Base-by-base conservation (phyloP, 2,888 invertebrate genomes). In the Cataglyphis cursor region DNA sequence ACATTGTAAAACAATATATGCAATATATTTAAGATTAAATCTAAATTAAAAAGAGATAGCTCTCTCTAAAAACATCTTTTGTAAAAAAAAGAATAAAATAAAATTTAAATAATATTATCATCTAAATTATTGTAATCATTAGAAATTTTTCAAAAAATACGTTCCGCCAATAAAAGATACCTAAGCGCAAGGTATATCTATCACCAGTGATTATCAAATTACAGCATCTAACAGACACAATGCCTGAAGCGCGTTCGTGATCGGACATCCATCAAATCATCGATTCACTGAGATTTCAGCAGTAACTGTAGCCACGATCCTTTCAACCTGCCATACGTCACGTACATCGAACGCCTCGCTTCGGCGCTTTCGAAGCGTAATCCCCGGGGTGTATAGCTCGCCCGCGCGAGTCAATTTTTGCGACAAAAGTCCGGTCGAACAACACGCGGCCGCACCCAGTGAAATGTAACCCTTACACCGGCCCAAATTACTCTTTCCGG, bases 301-400 rank as follows among this genome's bases (percentile, higher is more conserved):
- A 61, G 78, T 66, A 78, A 68, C 68, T 57, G 59, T 59, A 78
- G 70, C 51, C 72, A 35, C 70, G 72, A 80, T 80, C 72, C 78
- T 70, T 80, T 80, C 78, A 44, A 59, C 35, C 78, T 12, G 44
- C 72, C 78, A 80, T 80, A 70, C 59, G 72, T 80, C 72, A 80
- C 72, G 78, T 70, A 80, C 78, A 48, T 70, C 72, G 78, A 59
- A 70, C 41, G 72, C 59, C 44, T 78, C 78, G 70, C 78, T 70
- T 48, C 72, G 59, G 44, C 72, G 59, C 72, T 80, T 72, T 80
- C 72, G 72, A 80, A 80, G 59, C 78, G 72, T 61, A 80, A 80
- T 80, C 78, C 72, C 78, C 54, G 31, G 70, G 59, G 78, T 78
- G 41, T 78, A 78, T 59, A 70, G 78, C 44, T 57, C 59, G 78